Conservation (phyloP, 2,888 invertebrate genomes). For the Plebejus anna region DNA sequence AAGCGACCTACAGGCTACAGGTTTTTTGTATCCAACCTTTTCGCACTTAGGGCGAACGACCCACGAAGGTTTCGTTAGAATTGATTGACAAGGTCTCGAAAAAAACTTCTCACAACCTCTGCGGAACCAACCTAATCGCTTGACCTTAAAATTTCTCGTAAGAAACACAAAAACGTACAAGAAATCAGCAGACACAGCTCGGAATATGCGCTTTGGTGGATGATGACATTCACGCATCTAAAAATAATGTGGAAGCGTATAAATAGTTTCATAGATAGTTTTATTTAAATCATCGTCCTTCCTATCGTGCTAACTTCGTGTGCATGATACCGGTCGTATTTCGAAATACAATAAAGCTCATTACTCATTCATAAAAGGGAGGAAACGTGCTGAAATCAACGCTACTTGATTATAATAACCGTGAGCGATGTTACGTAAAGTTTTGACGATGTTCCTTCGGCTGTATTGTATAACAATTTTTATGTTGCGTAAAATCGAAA, state of each 20-base stretch:
- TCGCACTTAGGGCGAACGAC: constrained; percentile 3
- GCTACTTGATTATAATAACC: constrained; percentile 8
- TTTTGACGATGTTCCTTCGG: background rate
- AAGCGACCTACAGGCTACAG: too few relatives aligned
- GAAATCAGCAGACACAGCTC: background rate
- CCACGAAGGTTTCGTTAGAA: background rate
- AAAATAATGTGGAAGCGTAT: background rate
- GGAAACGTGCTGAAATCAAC: constrained; percentile 16
- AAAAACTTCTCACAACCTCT: constrained; percentile 2
- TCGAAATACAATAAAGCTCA: constrained; percentile 14
- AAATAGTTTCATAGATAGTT: constrained; percentile 15
- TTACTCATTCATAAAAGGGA: constrained; percentile 19
- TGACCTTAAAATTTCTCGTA: constrained; percentile 6
- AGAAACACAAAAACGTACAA: constrained; percentile 6
- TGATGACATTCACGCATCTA: constrained; percentile 8
- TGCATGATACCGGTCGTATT: background rate
- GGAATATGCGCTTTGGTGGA: background rate
- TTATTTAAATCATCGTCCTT: constrained; percentile 12
- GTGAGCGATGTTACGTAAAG: constrained; percentile 20
- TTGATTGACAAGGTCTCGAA: constrained; percentile 1
- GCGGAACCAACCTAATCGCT: background rate
- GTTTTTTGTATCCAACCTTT: background rate
- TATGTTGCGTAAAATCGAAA: constrained; percentile 11
- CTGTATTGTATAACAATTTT: constrained; percentile 17
- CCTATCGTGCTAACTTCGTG: constrained; percentile 7